Percentiles rank a stretch among this genome's conserved stretches.
Evolutionary conservation across 2,113 vertebrate genomes (phyloP).

Genomic region (Psammodynastes pulverulentus): DNA sequence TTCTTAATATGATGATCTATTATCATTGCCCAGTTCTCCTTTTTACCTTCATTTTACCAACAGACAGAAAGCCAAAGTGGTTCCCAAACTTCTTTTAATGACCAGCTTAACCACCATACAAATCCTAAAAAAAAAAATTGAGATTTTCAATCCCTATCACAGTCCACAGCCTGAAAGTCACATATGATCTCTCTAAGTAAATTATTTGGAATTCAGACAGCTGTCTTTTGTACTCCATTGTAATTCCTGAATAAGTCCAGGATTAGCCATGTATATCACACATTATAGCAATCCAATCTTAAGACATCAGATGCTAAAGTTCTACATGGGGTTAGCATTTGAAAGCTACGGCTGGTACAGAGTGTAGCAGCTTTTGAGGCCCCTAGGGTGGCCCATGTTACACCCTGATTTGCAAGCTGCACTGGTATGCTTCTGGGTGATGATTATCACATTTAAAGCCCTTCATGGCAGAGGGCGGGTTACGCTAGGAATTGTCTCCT

Average conservation of each 20-base stretch:
- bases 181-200: background rate
- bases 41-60: slow-evolving; percentile 7
- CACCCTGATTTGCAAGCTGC: background rate
- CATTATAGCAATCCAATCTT: background rate
- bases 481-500: background rate
- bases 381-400: background rate
- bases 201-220: background rate
- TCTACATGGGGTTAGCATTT: background rate
- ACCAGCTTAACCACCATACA: slow-evolving; percentile 55
- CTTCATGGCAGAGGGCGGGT: background rate
- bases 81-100: slow-evolving; percentile 62
- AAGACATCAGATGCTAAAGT: background rate
- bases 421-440: background rate
- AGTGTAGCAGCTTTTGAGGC: background rate
- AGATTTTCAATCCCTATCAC: slow-evolving; percentile 60
- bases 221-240: background rate
- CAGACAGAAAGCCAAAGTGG: slow-evolving; percentile 58
- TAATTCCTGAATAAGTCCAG: background rate
- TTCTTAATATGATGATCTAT: background rate
- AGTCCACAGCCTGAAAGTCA: slow-evolving; percentile 59
- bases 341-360: background rate
- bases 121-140: slow-evolving; percentile 45
- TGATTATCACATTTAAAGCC: background rate
- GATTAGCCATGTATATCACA: background rate
- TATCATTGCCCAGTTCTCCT: background rate